phyloP scores from a whole-genome alignment of 2,113 vertebrate species.

The Gymnocephalus cernua region DNA sequence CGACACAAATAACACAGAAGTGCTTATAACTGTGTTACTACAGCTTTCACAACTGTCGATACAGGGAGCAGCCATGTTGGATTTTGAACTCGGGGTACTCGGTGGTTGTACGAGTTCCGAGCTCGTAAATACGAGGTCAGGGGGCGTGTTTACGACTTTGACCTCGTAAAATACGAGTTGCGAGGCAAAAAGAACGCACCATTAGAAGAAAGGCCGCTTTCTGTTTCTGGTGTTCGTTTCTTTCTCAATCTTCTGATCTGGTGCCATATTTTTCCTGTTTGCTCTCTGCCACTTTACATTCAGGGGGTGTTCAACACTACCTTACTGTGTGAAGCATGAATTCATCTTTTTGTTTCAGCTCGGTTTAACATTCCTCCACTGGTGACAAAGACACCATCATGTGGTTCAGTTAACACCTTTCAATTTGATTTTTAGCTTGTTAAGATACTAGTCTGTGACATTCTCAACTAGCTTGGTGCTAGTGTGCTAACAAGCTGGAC shows the following conservation, averaged over 20 bases:
- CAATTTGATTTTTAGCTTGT: neutral
- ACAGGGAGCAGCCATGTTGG: no score
- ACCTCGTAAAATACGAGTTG: no score
- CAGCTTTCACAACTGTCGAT: no score
- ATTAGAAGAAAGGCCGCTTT: conserved; percentile 1
- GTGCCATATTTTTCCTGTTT: neutral
- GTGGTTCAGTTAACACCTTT: conserved; percentile 21
- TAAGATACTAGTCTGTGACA: neutral
- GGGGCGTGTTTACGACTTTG: no score
- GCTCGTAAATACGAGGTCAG: no score
- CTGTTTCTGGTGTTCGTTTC: neutral
- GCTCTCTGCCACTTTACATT: neutral
- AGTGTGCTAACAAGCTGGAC: neutral
- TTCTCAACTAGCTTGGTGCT: neutral
- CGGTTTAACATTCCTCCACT: neutral
- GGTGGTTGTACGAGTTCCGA: no score
- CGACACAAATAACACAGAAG: no score
- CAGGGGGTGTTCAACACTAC: neutral
- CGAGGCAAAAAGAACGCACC: no score
- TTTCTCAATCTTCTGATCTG: conserved; percentile 11
- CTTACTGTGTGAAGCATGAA: neutral
- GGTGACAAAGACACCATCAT: no score
- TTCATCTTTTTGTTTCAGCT: neutral
- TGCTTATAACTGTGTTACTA: no score
- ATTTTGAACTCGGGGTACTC: no score